Base-by-base conservation (phyloP, 2,113 vertebrate genomes). In the Oncorhynchus tshawytscha region DNA sequence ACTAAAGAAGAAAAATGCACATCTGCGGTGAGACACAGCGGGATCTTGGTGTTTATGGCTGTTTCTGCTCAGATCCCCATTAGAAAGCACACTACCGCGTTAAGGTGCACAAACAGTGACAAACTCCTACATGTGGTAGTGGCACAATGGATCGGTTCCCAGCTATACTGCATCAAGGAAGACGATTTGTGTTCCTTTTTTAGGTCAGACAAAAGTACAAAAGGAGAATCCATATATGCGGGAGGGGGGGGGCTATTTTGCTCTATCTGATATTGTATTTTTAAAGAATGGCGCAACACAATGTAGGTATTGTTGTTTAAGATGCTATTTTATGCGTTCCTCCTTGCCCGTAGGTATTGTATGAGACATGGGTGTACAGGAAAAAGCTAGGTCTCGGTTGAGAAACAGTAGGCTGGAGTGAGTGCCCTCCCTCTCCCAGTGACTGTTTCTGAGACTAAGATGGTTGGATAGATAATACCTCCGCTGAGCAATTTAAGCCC, bases 401-500 rank as follows among this genome's bases (percentile, higher is more conserved):
- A 69, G 65, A 31, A 6, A 51, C 24, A 27, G 27, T 67, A n/a
- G 72, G 70, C 78, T 83, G 82, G 81, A 86, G 81, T 75, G 73
- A 87, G 88, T 86, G 84, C 79, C 86, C 87, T 88, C 87, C 86
- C 83, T 76, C 83, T 80, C 76, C n/a, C 70, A 71, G 87, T 83
- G 88, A 91, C 79, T 91, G 85, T 92, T 93, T 94, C 91, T 89
- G 91, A 92, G 91, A 88, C 89, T 90, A 89, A 94, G 92, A 94
- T 94, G 90, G 88, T 84, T 81, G 90, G 85, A 82, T 82, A 88
- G 92, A 94, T 94, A 92, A 92, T 91, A 93, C 92, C 91, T 94
- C 92, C 89, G 84, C 91, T 89, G 92, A 94, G 93, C 92, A 94
- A 93, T 93, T 94, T 93, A 92, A 94, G 90, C 91, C 91, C 93